A percentile compares a stretch with the other conserved stretches of the same genome.
Conservation (phyloP, 2,113 vertebrate species). For the Tringa solitaria region DNA sequence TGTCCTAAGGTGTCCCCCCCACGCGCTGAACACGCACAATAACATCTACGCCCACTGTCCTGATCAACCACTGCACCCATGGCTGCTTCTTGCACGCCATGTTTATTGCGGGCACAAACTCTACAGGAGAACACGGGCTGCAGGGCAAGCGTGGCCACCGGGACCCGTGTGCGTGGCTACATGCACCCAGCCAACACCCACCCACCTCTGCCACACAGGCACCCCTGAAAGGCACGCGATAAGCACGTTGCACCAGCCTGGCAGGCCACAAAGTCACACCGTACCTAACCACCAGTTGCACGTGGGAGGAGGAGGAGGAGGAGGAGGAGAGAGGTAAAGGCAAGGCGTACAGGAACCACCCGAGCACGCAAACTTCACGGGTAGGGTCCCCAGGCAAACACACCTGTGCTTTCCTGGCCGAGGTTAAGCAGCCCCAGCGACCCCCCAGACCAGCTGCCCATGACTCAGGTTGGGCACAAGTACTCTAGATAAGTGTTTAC, state of each 20-base stretch:
- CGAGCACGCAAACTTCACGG: background rate
- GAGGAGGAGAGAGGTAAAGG: background rate
- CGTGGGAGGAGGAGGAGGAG: background rate
- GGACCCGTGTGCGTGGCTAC: background rate
- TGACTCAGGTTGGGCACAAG: background rate
- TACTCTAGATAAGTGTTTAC: background rate
- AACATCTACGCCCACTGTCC: background rate
- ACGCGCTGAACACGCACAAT: rapidly evolving
- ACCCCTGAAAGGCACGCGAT: background rate
- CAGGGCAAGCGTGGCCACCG: rapidly evolving
- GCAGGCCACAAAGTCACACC: background rate
- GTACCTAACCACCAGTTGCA: background rate
- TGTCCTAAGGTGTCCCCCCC: background rate
- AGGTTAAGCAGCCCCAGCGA: background rate
- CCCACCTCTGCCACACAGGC: background rate
- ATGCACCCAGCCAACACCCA: background rate
- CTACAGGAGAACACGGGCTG: background rate
- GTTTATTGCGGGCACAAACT: background rate
- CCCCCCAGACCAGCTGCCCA: background rate
- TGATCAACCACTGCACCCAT: background rate
- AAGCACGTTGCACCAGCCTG: background rate
- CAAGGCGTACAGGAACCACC: background rate
- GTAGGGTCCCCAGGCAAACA: background rate
- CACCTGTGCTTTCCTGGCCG: background rate
- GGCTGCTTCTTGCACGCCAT: background rate